Percentiles rank a stretch among this genome's conserved stretches.
phyloP scores from a whole-genome alignment of 30 jellyfish, hydroid and myxozoan genomes.

The Rhopilema esculentum region DNA sequence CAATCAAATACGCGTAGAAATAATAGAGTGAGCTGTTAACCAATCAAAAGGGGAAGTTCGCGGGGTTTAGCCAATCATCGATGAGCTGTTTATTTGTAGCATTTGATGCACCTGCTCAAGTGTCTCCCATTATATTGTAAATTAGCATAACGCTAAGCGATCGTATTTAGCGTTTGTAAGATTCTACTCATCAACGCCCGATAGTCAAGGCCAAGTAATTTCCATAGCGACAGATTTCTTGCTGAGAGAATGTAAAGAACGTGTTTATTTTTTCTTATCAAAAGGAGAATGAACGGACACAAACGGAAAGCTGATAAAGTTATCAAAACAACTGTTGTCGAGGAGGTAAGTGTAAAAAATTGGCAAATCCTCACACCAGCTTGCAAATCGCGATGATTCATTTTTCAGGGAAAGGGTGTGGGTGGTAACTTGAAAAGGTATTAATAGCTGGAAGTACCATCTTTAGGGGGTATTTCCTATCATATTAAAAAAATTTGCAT shows the following conservation, averaged over 20 bases:
- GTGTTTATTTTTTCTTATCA: neutral
- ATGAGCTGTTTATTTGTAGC: slow-evolving; percentile 10
- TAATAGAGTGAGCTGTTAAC: neutral
- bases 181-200: neutral
- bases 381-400: too few species aligned
- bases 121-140: slow-evolving; percentile 18
- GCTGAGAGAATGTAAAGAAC: neutral
- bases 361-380: too few species aligned
- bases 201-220: neutral
- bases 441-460: too few species aligned
- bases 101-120: slow-evolving; percentile 36
- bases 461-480: too few species aligned
- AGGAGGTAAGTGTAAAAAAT: too few species aligned
- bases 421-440: too few species aligned
- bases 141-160: neutral
- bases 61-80: slow-evolving; percentile 19
- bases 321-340: too few species aligned
- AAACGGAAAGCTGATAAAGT: too few species aligned
- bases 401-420: too few species aligned
- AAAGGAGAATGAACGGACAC: neutral
- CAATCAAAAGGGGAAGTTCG: neutral
- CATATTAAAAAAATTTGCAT: too few species aligned
- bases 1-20: neutral
- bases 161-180: neutral
- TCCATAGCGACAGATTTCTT: neutral